phyloP scores from a whole-genome alignment of 1,140 invertebrate species.

The Rhagoletis zephyria region DNA sequence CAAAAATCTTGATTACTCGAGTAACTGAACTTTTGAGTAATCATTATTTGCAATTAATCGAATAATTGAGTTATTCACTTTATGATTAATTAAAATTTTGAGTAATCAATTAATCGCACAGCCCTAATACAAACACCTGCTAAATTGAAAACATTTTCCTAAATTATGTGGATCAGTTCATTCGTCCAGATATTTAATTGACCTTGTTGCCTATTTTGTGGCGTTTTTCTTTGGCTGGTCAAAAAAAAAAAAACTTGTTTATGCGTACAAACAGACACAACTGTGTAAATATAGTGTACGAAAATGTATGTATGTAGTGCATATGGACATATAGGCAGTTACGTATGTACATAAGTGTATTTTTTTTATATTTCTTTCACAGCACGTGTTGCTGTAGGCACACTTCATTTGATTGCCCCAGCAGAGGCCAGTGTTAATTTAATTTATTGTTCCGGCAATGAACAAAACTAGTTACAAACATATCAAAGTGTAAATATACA shows the following conservation, averaged over 20 bases:
- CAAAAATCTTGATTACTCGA: no score
- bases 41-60: no score
- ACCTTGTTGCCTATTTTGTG: conserved; percentile 4
- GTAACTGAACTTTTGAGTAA: no score
- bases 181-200: conserved; percentile 1
- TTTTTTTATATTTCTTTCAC: not conserved
- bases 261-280: not conserved
- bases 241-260: not conserved
- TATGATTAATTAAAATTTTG: no score
- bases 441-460: not conserved
- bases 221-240: not conserved
- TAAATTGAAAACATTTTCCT: conserved; percentile 1
- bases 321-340: not conserved
- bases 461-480: not conserved
- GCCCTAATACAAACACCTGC: not conserved
- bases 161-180: not conserved
- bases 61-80: no score
- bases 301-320: not conserved
- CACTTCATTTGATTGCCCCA: conserved; percentile 7
- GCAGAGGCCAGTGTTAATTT: not conserved
- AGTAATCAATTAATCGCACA: no score
- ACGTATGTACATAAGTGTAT: not conserved
- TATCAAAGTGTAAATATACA: no score
- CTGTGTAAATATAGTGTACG: not conserved
- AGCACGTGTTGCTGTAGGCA: not conserved